Percentiles rank a stretch among this genome's conserved stretches.
Conservation (phyloP, 1,140 invertebrate genomes). For the Hyphantria cunea region DNA sequence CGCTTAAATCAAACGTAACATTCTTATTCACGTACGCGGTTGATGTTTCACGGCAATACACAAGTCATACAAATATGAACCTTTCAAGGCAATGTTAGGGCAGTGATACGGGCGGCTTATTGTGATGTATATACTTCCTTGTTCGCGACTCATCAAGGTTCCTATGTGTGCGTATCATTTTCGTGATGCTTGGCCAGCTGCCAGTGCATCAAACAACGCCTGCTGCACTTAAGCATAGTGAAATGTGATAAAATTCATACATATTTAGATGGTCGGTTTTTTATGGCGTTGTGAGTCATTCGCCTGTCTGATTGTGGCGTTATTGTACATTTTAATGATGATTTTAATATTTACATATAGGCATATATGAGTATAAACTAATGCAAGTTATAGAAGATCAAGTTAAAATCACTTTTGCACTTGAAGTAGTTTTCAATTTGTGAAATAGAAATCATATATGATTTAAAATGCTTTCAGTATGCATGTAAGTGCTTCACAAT, state of each 20-base stretch:
- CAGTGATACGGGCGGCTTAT: constrained; percentile 44
- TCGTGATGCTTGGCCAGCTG: constrained; percentile 53
- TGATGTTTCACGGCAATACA: neutral
- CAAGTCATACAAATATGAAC: constrained; percentile 45
- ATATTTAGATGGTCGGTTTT: constrained; percentile 50
- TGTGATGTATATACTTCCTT: constrained; percentile 41
- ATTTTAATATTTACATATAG: constrained; percentile 1
- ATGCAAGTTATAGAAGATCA: no score
- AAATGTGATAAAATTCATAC: constrained; percentile 34
- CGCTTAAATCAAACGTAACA: no score
- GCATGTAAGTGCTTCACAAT: no score
- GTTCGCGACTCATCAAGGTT: constrained; percentile 34
- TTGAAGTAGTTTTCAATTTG: no score
- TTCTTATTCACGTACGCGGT: no score
- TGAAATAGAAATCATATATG: no score
- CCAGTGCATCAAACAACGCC: constrained; percentile 52
- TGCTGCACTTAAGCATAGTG: constrained; percentile 32
- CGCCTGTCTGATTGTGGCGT: constrained; percentile 12
- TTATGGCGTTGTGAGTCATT: constrained; percentile 44
- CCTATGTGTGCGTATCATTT: constrained; percentile 38
- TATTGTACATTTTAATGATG: constrained; percentile 1
- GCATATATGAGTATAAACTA: neutral
- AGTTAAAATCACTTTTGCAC: no score
- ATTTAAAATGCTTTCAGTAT: no score
- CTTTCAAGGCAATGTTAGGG: constrained; percentile 54